Evolutionary conservation across 2,888 invertebrate species (phyloP), one percentile per base, ranked within the genome.

Genomic region (Beris morrisii): DNA sequence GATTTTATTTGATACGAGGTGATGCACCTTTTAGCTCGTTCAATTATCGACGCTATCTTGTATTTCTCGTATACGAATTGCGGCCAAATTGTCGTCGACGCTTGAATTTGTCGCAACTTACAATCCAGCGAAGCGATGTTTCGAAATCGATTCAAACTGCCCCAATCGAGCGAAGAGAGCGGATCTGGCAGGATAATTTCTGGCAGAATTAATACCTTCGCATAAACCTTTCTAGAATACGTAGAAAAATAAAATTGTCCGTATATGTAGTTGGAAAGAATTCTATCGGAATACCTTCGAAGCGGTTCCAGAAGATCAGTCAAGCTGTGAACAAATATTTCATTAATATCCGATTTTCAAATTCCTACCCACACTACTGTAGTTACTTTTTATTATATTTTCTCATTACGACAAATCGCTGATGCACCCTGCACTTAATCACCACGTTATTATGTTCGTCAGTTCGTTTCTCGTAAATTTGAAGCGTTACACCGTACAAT

Each of bases 391-490:
- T 73, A 28, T 76, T 73, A 64, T 76, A 74, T 30, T 74, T 73
- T 11, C 73, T 74, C 45, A 76, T 73, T 52, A 78, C 75, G 15
- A 78, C 82, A 76, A 93, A 92, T 68, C 93, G 82, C 76, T 93
- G 92, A 57, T 92, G 79, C 0, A 91, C 92, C 74, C 87, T 87
- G 0, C 92, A 91, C 79, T 88, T 88, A 13, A 90, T 82, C 31
- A 86, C 84, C n/a, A 89, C 73, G 70, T 75, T 71, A 6, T 77
- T 75, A 0, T 73, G 71, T 22, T 73, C 74, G 67, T 78, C 75
- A 38, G 75, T 74, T 4, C 81, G 79, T 64, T 76, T 76, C 52
- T 81, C 81, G 68, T 78, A 81, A 32, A 81, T 78, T 70, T 81
- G 81, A 38, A 81, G 81, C 1, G 81, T 81, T 1, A 81, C 81